Base-by-base conservation (phyloP, 1,140 invertebrate species). In the Danaus melanippus region DNA sequence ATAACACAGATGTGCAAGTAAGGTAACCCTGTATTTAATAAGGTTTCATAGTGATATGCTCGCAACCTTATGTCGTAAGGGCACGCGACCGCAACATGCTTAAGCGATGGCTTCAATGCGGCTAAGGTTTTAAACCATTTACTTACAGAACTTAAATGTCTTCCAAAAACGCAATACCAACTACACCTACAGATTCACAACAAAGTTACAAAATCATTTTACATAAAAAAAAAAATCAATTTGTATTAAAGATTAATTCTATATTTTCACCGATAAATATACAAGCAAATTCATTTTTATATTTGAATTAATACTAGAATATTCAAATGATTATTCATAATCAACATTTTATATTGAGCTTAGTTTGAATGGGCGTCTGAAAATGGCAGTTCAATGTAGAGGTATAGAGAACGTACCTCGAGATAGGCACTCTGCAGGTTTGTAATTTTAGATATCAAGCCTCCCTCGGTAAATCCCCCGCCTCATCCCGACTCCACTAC, bases 371-470 rank as follows among this genome's bases (percentile, higher is more conserved):
- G 69, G 69, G 50, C 70, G 71, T 78, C 73, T 77, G 74, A 76
- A 79, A 75, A 66, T 78, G 75, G 72, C 76, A 82, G 71, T 64
- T 79, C 64, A 80, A 77, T 66, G 74, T 79, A 76, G 79, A 79
- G 76, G 75, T 79, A 75, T 66, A 62, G 72, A 71, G 67, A 71
- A 71, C 67, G 69, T 73, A 66, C 71, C 65, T 71, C 62, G 64
- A 76, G 74, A 81, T 76, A 81, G 74, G 77, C 73, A 78, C 73
- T 76, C 74, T 71, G 75, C 69, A 76, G 73, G 74, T 69, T 85
- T 83, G 79, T 82, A 85, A 85, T 83, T 79, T 85, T 77, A 82
- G 79, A 85, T 83, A 83, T 79, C 78, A 73, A 74, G 68, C 67
- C 73, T 74, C 70, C 71, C 66, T 62, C 56, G 62, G 63, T 65